Percentiles rank a stretch among this genome's conserved stretches.
phyloP scores from a whole-genome alignment of 2,797 vertebrate species.

The Salarias fasciatus region DNA sequence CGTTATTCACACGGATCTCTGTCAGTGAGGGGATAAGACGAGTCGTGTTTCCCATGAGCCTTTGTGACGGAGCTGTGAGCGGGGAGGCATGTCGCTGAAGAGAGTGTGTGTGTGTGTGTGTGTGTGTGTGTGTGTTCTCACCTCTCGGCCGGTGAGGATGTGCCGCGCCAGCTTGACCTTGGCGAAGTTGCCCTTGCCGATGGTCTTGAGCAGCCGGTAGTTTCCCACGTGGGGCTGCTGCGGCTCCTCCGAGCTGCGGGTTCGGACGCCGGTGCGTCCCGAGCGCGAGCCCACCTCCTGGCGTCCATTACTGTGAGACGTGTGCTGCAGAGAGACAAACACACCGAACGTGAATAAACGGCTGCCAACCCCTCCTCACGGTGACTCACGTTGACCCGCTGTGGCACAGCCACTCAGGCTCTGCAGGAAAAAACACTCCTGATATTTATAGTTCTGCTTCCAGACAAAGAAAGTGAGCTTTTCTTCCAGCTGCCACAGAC shows the following conservation, averaged over 20 bases:
- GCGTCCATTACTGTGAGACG: constrained; percentile 87
- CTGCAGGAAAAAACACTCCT: constrained; percentile 23
- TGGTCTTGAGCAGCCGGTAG: constrained; percentile 97
- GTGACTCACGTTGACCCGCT: constrained; percentile 51
- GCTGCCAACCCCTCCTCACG: too few relatives aligned
- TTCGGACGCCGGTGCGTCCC: constrained; percentile 85
- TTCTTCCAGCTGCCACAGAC: constrained; percentile 20
- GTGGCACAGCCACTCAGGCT: constrained; percentile 21
- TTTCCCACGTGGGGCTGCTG: constrained; percentile 94
- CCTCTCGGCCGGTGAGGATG: constrained; percentile 98
- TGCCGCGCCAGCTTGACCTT: constrained; percentile 98
- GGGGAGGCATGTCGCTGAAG: too few relatives aligned
- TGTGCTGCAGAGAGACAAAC: constrained; percentile 76
- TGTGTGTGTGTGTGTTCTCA: too few relatives aligned
- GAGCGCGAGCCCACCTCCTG: constrained; percentile 85
- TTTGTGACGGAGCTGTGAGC: too few relatives aligned
- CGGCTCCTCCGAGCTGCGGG: constrained; percentile 92
- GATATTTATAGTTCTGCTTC: constrained; percentile 46
- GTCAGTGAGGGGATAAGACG: too few relatives aligned
- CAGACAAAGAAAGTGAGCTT: constrained; percentile 10
- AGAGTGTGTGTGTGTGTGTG: too few relatives aligned
- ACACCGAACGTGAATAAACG: background rate
- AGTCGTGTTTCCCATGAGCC: too few relatives aligned
- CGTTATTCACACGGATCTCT: too few relatives aligned
- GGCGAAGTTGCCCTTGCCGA: constrained; percentile 98